Base-by-base conservation (phyloP, 1,140 invertebrate species). In the Acromyrmex heyeri region DNA sequence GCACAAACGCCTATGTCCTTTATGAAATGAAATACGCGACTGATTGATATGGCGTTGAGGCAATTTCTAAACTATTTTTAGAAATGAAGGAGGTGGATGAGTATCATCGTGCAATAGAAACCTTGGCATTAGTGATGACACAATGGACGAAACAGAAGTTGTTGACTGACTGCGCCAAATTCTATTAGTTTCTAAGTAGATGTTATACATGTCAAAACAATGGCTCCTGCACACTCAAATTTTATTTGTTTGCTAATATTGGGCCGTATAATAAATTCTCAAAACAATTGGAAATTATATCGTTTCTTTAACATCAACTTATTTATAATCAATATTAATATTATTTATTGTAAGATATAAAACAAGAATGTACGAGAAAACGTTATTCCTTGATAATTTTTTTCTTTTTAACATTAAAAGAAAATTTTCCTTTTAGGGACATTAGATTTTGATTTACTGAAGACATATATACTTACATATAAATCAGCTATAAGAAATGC, bases 1-100 rank as follows among this genome's bases (percentile, higher is more conserved):
- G 57, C 27, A 48, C 70, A 67, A 72, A 59, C 82, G 67, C 55
- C 14, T 7, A 50, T 87, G 48, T 27, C 21, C 14, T 69, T 70
- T 50, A 65, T 30, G 53, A 38, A 12, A 55, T 88, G 92, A 90
- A 92, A 94, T 93, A 91, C 86, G 76, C 73, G 91, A 78, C 70
- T 94, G 91, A 94, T 94, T 94, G 91, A 87, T 91, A 83, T 75
- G 85, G 61, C 86, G 91, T 93, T 92, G 79, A 85, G 89, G 91
- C 92, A 94, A 94, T 94, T 94, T 94, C 91, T 92, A 87, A 21
- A 21, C 21, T 21, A 21, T 21, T 21, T 21, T 21, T 21, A 21
- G 21, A 21, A 21, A 78, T 85, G 2, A 34, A 34, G 30, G 30
- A 34, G 30, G 5, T 34, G 78, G 86, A 90, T 81, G 76, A 81